phyloP scores from a whole-genome alignment of 2,888 invertebrate species.

The Parnassius smintheus region DNA sequence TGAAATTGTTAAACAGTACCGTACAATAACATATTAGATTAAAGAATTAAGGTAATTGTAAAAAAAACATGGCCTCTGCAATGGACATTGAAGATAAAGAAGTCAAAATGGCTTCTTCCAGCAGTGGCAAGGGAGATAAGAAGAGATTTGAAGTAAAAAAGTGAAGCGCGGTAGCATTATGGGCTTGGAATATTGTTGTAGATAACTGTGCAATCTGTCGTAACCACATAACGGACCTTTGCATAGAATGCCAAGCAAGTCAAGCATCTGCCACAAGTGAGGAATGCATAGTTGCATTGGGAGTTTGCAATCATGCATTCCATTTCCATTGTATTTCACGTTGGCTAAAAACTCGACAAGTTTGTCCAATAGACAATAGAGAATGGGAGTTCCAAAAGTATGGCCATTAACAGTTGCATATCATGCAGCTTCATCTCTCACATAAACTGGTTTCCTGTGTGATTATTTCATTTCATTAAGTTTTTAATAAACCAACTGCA shows the following conservation, averaged over 20 bases:
- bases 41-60: slow-evolving; percentile 55
- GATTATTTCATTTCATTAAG: slow-evolving; percentile 47
- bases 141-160: slow-evolving; percentile 99
- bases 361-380: slow-evolving; percentile 99
- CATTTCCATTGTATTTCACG: slow-evolving; percentile 99
- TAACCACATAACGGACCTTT: slow-evolving; percentile 99
- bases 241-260: slow-evolving; percentile 99
- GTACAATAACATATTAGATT: slow-evolving; percentile 40
- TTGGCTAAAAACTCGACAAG: slow-evolving; percentile 99
- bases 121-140: slow-evolving; percentile 94
- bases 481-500: slow-evolving; percentile 63
- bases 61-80: slow-evolving; percentile 79
- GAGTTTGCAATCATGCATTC: slow-evolving; percentile 99
- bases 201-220: slow-evolving; percentile 99
- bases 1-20: slow-evolving; percentile 42
- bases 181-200: slow-evolving; percentile 99
- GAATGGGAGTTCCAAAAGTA: slow-evolving; percentile 99
- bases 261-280: slow-evolving; percentile 99
- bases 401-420: slow-evolving; percentile 62
- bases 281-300: slow-evolving; percentile 99
- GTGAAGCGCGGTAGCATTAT: slow-evolving; percentile 99
- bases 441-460: slow-evolving; percentile 20
- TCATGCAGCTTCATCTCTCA: slow-evolving; percentile 13
- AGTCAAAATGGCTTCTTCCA: slow-evolving; percentile 93
- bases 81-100: slow-evolving; percentile 98